Evolutionary conservation across 2,797 vertebrate species (phyloP).

Genomic region (Falco peregrinus): DNA sequence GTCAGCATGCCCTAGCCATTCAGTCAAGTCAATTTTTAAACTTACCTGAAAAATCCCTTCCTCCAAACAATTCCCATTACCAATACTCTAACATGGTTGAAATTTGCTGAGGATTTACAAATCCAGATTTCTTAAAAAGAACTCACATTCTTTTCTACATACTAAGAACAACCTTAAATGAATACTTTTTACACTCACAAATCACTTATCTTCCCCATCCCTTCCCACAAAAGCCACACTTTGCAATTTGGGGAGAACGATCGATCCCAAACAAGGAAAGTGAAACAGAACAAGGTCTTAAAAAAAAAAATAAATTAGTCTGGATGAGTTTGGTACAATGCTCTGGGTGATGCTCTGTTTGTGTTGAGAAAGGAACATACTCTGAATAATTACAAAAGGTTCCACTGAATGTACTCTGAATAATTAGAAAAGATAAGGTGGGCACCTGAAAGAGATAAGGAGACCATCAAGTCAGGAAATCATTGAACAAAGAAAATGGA

Average conservation of each 20-base stretch:
- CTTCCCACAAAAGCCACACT: background rate
- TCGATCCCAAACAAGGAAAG: background rate
- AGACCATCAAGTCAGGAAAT: too few relatives aligned
- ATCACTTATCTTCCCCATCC: background rate
- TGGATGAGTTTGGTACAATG: too few relatives aligned
- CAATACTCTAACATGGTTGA: rapidly evolving
- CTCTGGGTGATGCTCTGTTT: too few relatives aligned
- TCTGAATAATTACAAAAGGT: too few relatives aligned
- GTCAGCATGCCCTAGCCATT: rapidly evolving
- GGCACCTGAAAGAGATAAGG: too few relatives aligned
- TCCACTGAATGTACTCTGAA: too few relatives aligned
- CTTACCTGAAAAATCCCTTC: background rate
- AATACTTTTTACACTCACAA: rapidly evolving
- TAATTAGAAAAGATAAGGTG: too few relatives aligned
- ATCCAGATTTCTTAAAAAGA: background rate
- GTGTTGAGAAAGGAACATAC: too few relatives aligned
- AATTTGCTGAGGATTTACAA: background rate
- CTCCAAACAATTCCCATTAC: background rate
- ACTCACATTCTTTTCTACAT: rapidly evolving
- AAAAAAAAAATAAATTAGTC: too few relatives aligned
- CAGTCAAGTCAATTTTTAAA: background rate
- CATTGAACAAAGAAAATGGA: too few relatives aligned
- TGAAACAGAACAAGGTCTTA: too few relatives aligned
- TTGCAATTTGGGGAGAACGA: rapidly evolving
- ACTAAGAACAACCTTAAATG: too few relatives aligned